These are phyloP conservation scores for Drosophila gaucha DNA, from an alignment of 2,888 invertebrate genomes.

Conservation along the genomic window DNA sequence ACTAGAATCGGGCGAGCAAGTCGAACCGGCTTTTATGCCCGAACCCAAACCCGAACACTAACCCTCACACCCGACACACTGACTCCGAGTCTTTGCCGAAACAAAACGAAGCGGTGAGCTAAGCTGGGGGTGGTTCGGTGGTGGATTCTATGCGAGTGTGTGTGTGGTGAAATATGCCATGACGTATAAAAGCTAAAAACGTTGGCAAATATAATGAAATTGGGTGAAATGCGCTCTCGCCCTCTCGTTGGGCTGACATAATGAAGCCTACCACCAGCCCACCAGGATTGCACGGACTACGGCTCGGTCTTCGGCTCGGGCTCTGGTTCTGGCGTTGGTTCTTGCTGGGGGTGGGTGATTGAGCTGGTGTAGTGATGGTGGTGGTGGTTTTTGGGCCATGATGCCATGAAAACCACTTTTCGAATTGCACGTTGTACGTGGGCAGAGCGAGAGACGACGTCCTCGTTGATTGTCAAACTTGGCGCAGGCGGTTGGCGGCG, in stretches of 20 bases:
- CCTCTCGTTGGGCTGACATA: constrained; percentile 69
- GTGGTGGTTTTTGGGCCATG: constrained; percentile 57
- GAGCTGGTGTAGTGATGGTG: constrained; percentile 25
- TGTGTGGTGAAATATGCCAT: constrained; percentile 80
- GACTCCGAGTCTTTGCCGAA: constrained; percentile 11
- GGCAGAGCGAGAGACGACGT: constrained; percentile 43
- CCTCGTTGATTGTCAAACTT: constrained; percentile 64
- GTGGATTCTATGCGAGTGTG: constrained; percentile 51
- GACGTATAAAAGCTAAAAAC: constrained; percentile 82
- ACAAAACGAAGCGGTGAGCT: not conserved
- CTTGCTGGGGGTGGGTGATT: constrained; percentile 27
- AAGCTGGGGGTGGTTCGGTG: constrained; percentile 26
- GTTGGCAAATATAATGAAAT: constrained; percentile 82
- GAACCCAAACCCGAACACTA: constrained; percentile 42
- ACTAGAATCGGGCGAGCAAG: constrained; percentile 44
- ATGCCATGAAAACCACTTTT: constrained; percentile 77
- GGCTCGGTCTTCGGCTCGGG: constrained; percentile 22
- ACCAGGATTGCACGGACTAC: constrained; percentile 43
- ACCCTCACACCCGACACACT: constrained; percentile 7
- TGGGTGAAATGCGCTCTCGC: constrained; percentile 75
- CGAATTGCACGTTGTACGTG: constrained; percentile 79
- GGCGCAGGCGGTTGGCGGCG: constrained; percentile 10
- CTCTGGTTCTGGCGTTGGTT: constrained; percentile 12
- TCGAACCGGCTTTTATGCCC: constrained; percentile 69
- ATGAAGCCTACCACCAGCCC: constrained; percentile 73